Conservation (phyloP, 2,888 invertebrate species). For the Andrena trimmerana region DNA sequence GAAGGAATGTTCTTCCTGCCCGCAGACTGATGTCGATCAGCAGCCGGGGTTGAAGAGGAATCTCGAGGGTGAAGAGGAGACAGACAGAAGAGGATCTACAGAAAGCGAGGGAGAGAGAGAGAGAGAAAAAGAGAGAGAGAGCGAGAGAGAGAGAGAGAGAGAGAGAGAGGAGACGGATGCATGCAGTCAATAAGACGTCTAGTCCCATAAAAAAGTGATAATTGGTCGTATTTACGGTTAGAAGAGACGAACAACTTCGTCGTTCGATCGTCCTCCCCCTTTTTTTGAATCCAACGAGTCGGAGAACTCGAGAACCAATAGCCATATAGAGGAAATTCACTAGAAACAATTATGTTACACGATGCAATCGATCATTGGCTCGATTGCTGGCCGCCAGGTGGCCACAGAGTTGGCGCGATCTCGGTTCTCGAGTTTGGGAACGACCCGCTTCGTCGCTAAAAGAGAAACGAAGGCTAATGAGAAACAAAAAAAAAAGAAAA, state of each 20-base stretch:
- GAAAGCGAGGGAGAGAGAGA: background rate
- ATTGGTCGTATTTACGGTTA: slow-evolving; percentile 52
- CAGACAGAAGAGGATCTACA: background rate
- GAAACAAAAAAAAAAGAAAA: background rate
- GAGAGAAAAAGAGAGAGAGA: background rate
- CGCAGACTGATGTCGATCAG: background rate
- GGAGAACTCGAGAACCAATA: background rate
- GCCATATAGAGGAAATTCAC: background rate
- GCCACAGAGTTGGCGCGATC: background rate
- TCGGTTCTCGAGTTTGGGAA: slow-evolving; percentile 4
- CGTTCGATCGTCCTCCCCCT: slow-evolving; percentile 36
- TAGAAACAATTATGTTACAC: slow-evolving; percentile 8
- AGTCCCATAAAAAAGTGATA: slow-evolving; percentile 64
- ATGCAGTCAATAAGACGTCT: slow-evolving; percentile 53
- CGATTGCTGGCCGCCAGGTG: background rate
- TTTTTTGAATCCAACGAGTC: slow-evolving; percentile 16
- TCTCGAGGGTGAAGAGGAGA: background rate
- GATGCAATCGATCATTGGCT: background rate
- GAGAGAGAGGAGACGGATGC: slow-evolving; percentile 2
- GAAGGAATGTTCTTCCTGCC: background rate
- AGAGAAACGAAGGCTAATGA: background rate
- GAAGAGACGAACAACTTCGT: slow-evolving; percentile 21
- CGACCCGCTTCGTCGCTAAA: no score
- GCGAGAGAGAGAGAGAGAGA: background rate
- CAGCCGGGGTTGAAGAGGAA: background rate